Base-by-base conservation (phyloP, 2,113 vertebrate genomes). In the Grantiella picta region DNA sequence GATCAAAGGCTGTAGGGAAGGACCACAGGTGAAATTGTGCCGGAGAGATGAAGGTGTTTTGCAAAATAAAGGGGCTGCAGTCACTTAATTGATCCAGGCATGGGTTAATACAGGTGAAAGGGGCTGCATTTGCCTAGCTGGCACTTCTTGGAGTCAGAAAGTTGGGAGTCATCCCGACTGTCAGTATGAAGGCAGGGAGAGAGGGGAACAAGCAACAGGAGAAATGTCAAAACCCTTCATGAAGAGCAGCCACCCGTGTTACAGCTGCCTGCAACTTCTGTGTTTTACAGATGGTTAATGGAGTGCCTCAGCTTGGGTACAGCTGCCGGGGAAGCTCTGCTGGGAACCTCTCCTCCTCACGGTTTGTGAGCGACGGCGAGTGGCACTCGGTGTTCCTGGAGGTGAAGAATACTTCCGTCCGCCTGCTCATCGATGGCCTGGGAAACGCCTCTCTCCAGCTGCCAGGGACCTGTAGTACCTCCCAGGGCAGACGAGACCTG, bases 371-470 rank as follows among this genome's bases (percentile, higher is more conserved):
- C 0, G 98, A 99, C 1, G 98, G 98, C 0, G 94, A 71, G 35
- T 99, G 99, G 99, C 99, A 99, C 94, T 96, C 96, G 0, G 70
- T 99, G 84, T 97, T 98, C 71, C 92, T 99, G 95, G 98, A 99
- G 94, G 98, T 99, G 96, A 99, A 97, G 61, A 96, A 97, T 50
- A 40, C 95, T 0, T 90, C 92, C 4, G 40, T 99, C 76, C 98
- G 45, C 49, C 97, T 99, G 83, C 97, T 97, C 52, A 63, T 99
- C 10, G 99, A 99, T 35, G 73, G 72, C 31, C 66, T 82, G 20
- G 96, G 96, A 35, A 97, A 98, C 0, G 19, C 92, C 23, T 96
- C 97, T 22, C 81, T 97, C 15, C 35, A 88, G 25, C 95, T 99
- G 68, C 84, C 98, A 4, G 96, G 95, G 9, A 97, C 98, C 8